phyloP scores from a whole-genome alignment of 2,797 vertebrate species.

The Chrosomus eos region DNA sequence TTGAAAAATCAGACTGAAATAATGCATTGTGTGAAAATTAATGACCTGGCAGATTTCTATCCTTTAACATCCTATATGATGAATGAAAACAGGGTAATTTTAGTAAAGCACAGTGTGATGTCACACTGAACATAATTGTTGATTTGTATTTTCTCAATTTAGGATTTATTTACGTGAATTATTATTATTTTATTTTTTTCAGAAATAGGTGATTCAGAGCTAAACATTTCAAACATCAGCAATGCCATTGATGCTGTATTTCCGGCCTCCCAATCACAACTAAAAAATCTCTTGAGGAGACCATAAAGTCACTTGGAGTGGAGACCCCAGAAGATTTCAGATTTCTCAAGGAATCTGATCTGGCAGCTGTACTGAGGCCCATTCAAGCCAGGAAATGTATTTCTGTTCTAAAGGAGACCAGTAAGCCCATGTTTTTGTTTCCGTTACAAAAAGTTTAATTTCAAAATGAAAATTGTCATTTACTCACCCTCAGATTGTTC shows the following conservation, averaged over 20 bases:
- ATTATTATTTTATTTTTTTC: background rate
- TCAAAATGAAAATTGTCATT: background rate
- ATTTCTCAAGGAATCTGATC: background rate
- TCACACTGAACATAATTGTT: constrained; percentile 4
- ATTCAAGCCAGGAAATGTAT: background rate
- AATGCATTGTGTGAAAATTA: constrained; percentile 42
- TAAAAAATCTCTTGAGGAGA: constrained; percentile 23
- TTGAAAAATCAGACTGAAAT: constrained; percentile 36
- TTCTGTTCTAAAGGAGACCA: constrained; percentile 1
- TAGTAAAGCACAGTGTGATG: constrained; percentile 44
- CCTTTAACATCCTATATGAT: constrained; percentile 43
- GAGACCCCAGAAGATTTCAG: constrained; percentile 2
- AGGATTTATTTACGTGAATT: background rate
- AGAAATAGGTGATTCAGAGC: constrained; percentile 8
- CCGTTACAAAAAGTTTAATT: background rate
- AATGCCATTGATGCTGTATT: background rate
- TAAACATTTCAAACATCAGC: constrained; percentile 13
- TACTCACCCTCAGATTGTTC: too few relatives aligned
- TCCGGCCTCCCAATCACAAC: background rate
- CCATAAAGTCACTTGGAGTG: constrained; percentile 8
- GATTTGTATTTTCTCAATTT: too few relatives aligned
- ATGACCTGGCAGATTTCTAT: constrained; percentile 46
- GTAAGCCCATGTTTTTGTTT: constrained; percentile 2
- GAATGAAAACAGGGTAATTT: constrained; percentile 24
- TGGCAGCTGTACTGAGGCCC: background rate